Evolutionary conservation across 2,113 vertebrate species (phyloP).

Genomic region (Litocranius walleri): DNA sequence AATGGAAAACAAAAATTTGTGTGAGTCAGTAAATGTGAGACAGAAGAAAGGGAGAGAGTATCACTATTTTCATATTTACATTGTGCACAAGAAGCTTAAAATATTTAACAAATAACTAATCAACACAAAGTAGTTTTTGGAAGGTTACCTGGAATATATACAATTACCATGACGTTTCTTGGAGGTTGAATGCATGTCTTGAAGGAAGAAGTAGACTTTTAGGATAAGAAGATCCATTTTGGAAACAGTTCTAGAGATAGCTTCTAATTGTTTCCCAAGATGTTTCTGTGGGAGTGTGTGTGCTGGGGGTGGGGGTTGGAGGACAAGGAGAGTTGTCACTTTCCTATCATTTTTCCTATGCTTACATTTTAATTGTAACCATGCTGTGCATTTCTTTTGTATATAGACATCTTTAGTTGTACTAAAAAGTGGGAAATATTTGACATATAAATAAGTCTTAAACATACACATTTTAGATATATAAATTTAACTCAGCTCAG

Average conservation of each 20-base stretch:
- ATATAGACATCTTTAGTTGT: neutral
- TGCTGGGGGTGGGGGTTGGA: too few species aligned
- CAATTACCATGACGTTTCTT: neutral
- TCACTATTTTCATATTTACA: neutral
- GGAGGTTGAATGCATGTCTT: neutral
- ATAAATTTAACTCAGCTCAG: neutral
- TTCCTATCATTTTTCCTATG: neutral
- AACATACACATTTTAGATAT: neutral
- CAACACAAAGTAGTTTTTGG: neutral
- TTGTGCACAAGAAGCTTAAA: neutral
- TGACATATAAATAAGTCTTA: neutral
- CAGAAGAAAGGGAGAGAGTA: neutral
- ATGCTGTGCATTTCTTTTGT: neutral
- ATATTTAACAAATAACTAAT: neutral
- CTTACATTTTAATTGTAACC: neutral
- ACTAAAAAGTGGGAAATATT: slow-evolving; percentile 23
- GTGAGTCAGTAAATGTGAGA: neutral
- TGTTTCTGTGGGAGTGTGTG: neutral
- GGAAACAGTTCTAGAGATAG: neutral
- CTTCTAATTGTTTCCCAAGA: neutral
- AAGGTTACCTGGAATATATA: neutral
- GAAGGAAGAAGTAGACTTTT: slow-evolving; percentile 7
- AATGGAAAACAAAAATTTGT: neutral
- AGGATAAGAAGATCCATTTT: neutral
- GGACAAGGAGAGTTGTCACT: neutral